Evolutionary conservation across 2,797 vertebrate genomes (phyloP).

Genomic region (Linurgus olivaceus): DNA sequence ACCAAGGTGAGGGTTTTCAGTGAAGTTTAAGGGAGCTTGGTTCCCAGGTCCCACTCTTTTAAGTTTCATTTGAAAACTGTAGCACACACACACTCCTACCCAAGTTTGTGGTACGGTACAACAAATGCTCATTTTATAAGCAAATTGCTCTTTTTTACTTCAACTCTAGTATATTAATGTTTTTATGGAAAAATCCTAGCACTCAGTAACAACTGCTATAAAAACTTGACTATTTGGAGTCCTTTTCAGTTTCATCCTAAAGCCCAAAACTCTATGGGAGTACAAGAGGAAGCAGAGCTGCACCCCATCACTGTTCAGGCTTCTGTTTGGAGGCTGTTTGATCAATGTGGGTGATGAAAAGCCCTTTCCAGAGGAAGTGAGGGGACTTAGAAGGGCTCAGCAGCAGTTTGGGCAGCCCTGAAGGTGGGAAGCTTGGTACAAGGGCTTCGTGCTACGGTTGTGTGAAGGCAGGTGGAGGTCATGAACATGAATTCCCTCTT

Average conservation of each 20-base stretch:
- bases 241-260: background rate
- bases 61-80: background rate
- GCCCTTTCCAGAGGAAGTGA: background rate
- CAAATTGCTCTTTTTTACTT: conserved; percentile 7
- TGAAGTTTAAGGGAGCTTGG: background rate
- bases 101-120: background rate
- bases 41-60: conserved; percentile 10
- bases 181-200: conserved; percentile 22
- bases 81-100: background rate
- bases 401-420: background rate
- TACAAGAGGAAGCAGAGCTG: background rate
- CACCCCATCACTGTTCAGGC: background rate
- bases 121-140: conserved; percentile 37
- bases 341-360: background rate
- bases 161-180: conserved; percentile 6
- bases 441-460: fast-evolving
- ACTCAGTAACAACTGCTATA: conserved; percentile 11
- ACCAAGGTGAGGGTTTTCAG: background rate
- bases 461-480: background rate
- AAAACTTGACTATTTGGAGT: background rate
- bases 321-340: background rate
- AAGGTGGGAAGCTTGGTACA: background rate
- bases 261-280: background rate
- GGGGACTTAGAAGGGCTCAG: background rate
- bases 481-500: background rate